Evolutionary conservation across 2,888 invertebrate genomes (phyloP).

Genomic region (Leucophenga maculata): DNA sequence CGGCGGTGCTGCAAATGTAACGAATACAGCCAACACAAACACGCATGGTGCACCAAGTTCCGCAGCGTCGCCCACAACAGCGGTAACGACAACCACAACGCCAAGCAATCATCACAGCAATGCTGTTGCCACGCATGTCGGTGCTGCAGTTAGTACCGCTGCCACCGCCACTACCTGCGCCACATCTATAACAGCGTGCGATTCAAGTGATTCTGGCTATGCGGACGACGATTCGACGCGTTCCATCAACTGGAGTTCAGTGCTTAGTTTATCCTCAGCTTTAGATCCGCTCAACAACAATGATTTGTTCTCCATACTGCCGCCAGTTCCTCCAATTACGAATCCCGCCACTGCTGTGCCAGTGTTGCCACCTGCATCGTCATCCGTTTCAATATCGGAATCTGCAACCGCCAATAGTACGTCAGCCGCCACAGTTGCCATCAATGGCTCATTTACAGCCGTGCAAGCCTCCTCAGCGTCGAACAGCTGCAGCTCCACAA

Average conservation of each 20-base stretch:
- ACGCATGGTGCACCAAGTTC: constrained; percentile 3
- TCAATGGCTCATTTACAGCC: constrained; percentile 67
- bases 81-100: constrained; percentile 3
- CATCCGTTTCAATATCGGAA: constrained; percentile 27
- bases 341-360: constrained; percentile 66
- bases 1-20: constrained; percentile 32
- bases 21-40: constrained; percentile 8
- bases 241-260: constrained; percentile 93
- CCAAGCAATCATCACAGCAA: background rate
- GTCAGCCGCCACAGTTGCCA: constrained; percentile 57
- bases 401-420: constrained; percentile 28
- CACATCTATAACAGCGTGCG: constrained; percentile 43
- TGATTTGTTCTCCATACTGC: constrained; percentile 76
- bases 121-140: background rate
- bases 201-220: constrained; percentile 82
- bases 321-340: constrained; percentile 40
- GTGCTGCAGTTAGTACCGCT: background rate
- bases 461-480: constrained; percentile 50
- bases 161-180: constrained; percentile 12
- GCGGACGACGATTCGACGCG: constrained; percentile 83
- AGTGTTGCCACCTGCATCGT: constrained; percentile 38
- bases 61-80: constrained; percentile 33
- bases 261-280: constrained; percentile 88
- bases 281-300: constrained; percentile 86
- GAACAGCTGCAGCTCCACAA: constrained; percentile 51